Base-by-base conservation (phyloP, 2,113 vertebrate genomes). In the Oreochromis spilurus region DNA sequence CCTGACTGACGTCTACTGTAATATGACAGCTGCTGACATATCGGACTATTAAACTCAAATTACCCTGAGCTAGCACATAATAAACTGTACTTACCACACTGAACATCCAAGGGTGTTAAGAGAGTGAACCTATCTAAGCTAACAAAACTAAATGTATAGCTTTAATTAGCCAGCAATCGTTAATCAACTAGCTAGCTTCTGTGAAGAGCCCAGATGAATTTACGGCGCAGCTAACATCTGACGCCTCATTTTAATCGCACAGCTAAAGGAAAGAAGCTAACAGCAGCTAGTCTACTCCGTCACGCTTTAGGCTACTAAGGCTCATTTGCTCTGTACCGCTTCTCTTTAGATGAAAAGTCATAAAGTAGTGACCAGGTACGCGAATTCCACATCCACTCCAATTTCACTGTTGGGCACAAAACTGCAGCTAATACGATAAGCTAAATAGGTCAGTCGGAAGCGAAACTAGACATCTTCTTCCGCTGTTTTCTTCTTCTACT, bases 361-460 rank as follows among this genome's bases (percentile, higher is more conserved):
- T 13, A 57, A 40, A 34, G 5, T n/a, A 45, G 6, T 2, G 29
- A 53, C 58, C 6, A 78, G 34, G 82, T 31, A n/a, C 0, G 4
- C 9, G 5, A 79, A 21, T 4, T 34, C 36, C 12, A 77, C 19
- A 9, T 29, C 16, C 19, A 36, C 3, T 11, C 3, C 7, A 36
- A 12, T 9, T 55, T 67, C 70, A 89, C 81, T 60, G 43, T 58
- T 54, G 2, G 21, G 29, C n/a, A 38, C 52, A 58, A 57, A 38
- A 80, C 34, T 29, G 50, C 80, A 79, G 91, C 85, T 92, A 92
- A 89, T 26, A 12, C 14, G 4, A 87, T 9, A 58, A 80, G 88
- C 90, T 94, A 94, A 95, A 14, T 92, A 84, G 93, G 93, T 94
- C 93, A 93, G 14, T 54, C 89, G 90, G 92, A 92, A 94, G 85